Conservation (phyloP, 2,888 invertebrate species). For the Chaetogeoica ovagalla region DNA sequence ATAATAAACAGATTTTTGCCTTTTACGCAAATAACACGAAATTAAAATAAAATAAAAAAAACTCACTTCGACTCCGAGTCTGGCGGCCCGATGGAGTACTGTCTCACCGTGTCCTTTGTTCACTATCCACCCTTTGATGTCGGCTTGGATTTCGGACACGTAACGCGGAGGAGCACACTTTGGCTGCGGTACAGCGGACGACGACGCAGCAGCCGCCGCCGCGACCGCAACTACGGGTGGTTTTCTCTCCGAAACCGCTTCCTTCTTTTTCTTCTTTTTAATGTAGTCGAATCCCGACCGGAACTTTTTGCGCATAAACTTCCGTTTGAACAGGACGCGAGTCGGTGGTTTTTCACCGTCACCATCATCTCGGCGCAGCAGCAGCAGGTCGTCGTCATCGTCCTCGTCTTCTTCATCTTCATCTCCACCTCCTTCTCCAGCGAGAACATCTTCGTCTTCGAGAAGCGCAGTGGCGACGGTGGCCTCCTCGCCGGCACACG, state of each 20-base stretch:
- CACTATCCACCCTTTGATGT: slow-evolving; percentile 87
- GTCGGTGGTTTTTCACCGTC: slow-evolving; percentile 12
- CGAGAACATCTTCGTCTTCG: not conserved
- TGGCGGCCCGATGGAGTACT: slow-evolving; percentile 85
- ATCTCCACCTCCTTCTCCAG: not conserved
- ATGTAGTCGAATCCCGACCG: slow-evolving; percentile 84
- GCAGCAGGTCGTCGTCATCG: not conserved
- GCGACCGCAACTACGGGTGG: slow-evolving; percentile 37
- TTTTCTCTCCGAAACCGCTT: slow-evolving; percentile 57
- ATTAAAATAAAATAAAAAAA: not conserved
- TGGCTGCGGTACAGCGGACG: not conserved
- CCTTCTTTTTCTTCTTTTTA: slow-evolving; percentile 76
- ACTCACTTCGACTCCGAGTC: slow-evolving; percentile 82
- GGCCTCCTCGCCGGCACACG: not conserved
- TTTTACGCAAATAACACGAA: no score
- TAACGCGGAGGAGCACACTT: slow-evolving; percentile 29
- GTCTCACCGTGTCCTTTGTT: slow-evolving; percentile 95
- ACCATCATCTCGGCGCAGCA: no score
- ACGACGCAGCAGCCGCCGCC: not conserved
- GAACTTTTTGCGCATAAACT: slow-evolving; percentile 50
- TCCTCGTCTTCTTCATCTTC: slow-evolving; percentile 16
- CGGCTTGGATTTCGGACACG: slow-evolving; percentile 67
- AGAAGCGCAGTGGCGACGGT: not conserved
- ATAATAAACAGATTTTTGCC: no score
- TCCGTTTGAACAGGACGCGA: slow-evolving; percentile 33